phyloP scores from a whole-genome alignment of 2,797 vertebrate species.

The Harpagifer antarcticus region DNA sequence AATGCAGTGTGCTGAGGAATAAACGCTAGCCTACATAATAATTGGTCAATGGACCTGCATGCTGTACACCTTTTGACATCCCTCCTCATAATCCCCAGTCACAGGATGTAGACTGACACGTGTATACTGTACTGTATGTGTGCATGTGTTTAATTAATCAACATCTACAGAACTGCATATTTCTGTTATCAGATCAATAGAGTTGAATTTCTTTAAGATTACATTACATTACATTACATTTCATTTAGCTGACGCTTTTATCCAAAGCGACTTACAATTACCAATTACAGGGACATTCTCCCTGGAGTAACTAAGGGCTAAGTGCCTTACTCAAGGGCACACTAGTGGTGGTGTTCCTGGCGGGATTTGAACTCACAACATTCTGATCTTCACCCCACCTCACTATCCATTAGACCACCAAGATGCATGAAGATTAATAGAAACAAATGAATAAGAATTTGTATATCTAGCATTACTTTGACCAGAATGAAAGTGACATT shows the following conservation, averaged over 20 bases:
- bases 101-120: not conserved
- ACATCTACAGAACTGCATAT: not conserved
- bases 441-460: not conserved
- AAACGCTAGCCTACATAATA: conserved; percentile 12
- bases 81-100: conserved; percentile 34
- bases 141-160: conserved; percentile 17
- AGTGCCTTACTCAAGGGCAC: no score
- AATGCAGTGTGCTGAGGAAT: conserved; percentile 1
- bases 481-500: not conserved
- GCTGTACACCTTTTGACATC: conserved; percentile 40
- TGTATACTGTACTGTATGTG: not conserved
- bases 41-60: conserved; percentile 4
- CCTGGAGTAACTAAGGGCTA: no score
- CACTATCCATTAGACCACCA: no score
- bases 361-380: no score
- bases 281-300: no score
- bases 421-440: not conserved
- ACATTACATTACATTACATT: no score
- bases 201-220: not conserved
- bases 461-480: not conserved
- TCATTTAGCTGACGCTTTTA: no score
- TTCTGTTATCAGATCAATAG: not conserved
- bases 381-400: no score
- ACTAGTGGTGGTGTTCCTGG: no score
- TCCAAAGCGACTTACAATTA: no score